phyloP scores from a whole-genome alignment of 2,797 vertebrate species.

The Buceros bicornis region DNA sequence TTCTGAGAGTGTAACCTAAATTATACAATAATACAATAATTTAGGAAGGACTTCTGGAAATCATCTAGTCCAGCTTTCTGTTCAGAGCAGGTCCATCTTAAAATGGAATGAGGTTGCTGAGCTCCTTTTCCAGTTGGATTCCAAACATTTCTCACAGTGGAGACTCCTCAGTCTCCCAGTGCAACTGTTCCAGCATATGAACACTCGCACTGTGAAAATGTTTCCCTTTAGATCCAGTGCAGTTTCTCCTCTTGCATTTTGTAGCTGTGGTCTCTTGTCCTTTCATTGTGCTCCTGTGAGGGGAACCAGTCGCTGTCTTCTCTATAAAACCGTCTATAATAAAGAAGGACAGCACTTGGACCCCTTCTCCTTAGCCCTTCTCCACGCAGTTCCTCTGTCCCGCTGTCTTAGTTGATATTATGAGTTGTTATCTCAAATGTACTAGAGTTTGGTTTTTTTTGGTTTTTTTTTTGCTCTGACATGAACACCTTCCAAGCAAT shows the following conservation, averaged over 20 bases:
- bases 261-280: not conserved
- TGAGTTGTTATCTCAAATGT: not conserved
- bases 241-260: not conserved
- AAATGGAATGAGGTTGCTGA: not conserved
- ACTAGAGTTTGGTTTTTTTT: too few relatives aligned
- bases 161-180: not conserved
- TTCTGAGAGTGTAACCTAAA: not conserved
- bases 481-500: not conserved
- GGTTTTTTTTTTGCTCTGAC: not conserved
- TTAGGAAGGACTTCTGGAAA: not conserved
- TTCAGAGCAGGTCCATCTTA: not conserved
- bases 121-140: not conserved
- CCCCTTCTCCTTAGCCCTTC: not conserved
- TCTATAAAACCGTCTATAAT: too few relatives aligned
- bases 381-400: rapidly evolving
- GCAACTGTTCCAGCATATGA: not conserved
- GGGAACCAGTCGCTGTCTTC: not conserved
- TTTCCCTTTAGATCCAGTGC: not conserved
- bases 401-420: not conserved
- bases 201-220: rapidly evolving
- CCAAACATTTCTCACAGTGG: not conserved
- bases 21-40: too few relatives aligned
- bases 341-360: not conserved
- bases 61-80: not conserved
- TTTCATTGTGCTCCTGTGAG: not conserved